Base-by-base conservation (phyloP, 2,113 vertebrate species). In the Anoplopoma fimbria region DNA sequence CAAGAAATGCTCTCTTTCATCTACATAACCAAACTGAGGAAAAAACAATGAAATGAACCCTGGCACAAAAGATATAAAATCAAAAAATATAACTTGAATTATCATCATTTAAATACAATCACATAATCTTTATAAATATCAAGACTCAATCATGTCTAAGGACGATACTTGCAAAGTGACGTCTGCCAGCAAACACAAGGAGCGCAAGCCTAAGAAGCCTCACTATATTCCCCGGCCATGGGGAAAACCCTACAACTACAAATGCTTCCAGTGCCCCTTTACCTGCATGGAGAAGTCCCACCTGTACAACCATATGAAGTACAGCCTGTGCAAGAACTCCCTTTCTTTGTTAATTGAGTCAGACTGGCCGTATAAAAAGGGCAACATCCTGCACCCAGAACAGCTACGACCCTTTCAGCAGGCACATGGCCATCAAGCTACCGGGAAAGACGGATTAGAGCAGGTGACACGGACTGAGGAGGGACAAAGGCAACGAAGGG, bases 281-380 rank as follows among this genome's bases (percentile, higher is more conserved):
- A 99, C 98, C 51, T 99, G 98, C 95, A 97, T 99, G 96, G 98
- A 99, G 95, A 99, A 99, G 87, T 99, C 98, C 0, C 98, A 99
- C 85, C 97, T 99, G 7, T 99, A 99, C 94, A 99, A 99, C 93
- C 98, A 99, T 89, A 99, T 99, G 98, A 99, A 99, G 94, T 99
- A 99, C 95, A 99, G 98, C 92, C 95, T 99, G 83, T 99, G 98
- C 85, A 98, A 99, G 92, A 98, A 99, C 94, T 99, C 98, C 4
- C 94, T 99, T 0, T 99, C 98, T 0, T 96, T 99, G 79, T 96
- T 99, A 38, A 97, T 99, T 0, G 97, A 98, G 87, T 97, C 98
- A 0, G 97, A 97, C 87, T 98, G 98, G 98, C 95, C 97, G 0
- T 98, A 97, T 83, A 98, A 97, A 85, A 97, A 97, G 65, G 94